A percentile compares a stretch with the other conserved stretches of the same genome.
These are phyloP conservation scores for Danio jaintianensis DNA, from an alignment of 2,797 vertebrate genomes.

Conservation along the genomic window DNA sequence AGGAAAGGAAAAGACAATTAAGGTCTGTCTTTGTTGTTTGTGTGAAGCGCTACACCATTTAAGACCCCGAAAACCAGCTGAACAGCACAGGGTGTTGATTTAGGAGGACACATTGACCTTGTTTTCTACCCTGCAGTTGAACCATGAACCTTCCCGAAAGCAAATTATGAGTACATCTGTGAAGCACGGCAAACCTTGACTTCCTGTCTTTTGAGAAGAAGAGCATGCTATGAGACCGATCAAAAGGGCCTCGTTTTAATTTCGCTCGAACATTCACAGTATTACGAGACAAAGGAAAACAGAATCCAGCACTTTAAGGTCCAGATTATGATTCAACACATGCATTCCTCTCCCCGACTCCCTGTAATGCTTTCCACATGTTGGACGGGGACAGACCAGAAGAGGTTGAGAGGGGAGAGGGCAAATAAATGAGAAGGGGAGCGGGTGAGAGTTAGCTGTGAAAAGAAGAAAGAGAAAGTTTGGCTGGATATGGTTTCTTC, in stretches of 20 bases:
- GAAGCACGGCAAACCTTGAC: conserved; percentile 64
- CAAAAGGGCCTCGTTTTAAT: conserved; percentile 75
- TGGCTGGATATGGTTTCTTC: conserved; percentile 39
- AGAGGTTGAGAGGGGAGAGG: conserved; percentile 56
- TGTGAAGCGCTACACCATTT: conserved; percentile 13
- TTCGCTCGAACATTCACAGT: conserved; percentile 76
- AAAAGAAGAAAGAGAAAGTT: conserved; percentile 57
- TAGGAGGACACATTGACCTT: conserved; percentile 20
- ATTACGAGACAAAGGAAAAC: conserved; percentile 75
- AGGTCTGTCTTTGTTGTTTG: conserved; percentile 45
- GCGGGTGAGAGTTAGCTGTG: conserved; percentile 41
- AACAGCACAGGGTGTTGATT: conserved; percentile 27
- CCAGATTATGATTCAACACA: conserved; percentile 80
- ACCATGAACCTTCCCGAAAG: conserved; percentile 60
- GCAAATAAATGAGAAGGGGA: conserved; percentile 51
- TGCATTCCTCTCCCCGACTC: conserved; percentile 78
- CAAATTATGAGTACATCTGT: conserved; percentile 40
- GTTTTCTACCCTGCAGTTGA: conserved; percentile 60
- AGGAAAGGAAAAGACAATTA: background rate
- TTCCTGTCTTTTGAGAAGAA: conserved; percentile 67
- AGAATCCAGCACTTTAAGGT: conserved; percentile 73
- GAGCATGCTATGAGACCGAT: conserved; percentile 75
- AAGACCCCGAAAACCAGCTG: background rate
- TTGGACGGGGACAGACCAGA: conserved; percentile 65
- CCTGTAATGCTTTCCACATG: conserved; percentile 82